phyloP scores from a whole-genome alignment of 2,888 invertebrate species.

The Anorthoa munda region DNA sequence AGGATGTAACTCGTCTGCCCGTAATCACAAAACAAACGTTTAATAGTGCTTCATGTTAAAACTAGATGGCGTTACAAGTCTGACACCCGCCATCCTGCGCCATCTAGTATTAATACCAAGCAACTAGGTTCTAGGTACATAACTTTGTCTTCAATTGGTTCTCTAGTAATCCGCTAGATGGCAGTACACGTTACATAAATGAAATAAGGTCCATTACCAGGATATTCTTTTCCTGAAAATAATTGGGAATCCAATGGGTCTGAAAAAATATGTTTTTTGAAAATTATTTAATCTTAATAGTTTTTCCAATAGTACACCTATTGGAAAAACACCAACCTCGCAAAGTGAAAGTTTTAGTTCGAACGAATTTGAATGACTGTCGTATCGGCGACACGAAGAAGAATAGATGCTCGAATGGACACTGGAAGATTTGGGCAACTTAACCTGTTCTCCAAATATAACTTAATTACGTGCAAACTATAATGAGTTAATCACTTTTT shows the following conservation, averaged over 20 bases:
- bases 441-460: no score
- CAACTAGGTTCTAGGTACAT: background rate
- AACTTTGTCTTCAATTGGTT: constrained; percentile 2
- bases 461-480: no score
- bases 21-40: background rate
- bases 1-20: constrained; percentile 1
- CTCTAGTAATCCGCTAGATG: constrained; percentile 12
- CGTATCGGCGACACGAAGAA: no score
- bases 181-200: background rate
- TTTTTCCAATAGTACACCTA: background rate
- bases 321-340: no score
- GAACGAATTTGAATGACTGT: no score
- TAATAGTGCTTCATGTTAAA: background rate
- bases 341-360: no score
- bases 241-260: background rate
- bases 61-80: constrained; percentile 24
- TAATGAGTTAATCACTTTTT: no score
- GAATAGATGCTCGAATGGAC: no score
- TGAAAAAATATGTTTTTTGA: background rate
- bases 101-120: background rate
- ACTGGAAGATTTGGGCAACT: no score
- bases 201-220: background rate
- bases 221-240: background rate
- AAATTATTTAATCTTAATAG: background rate
- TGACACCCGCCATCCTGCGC: background rate